phyloP scores from a whole-genome alignment of 2,113 vertebrate genomes.

The Jacana jacana region DNA sequence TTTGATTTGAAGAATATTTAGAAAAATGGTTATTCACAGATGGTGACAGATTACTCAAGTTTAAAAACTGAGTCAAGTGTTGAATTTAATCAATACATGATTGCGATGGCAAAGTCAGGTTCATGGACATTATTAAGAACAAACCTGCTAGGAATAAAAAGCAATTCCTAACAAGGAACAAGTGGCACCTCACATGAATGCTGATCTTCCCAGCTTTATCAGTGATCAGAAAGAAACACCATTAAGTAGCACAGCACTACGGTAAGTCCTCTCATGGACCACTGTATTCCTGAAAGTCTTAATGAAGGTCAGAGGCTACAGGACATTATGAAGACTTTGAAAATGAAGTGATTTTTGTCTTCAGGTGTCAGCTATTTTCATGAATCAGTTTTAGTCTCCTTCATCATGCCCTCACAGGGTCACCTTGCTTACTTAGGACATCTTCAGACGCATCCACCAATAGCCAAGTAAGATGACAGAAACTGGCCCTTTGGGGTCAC shows the following conservation, averaged over 20 bases:
- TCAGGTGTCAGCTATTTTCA: neutral
- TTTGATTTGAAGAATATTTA: neutral
- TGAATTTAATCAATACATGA: slow-evolving; percentile 6
- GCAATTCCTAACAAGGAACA: neutral
- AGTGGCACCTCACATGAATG: neutral
- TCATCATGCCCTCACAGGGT: neutral
- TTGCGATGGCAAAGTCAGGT: neutral
- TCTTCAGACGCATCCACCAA: neutral
- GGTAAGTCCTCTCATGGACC: neutral
- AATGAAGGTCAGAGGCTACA: neutral
- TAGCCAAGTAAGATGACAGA: neutral
- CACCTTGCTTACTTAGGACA: neutral
- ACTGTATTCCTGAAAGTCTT: neutral
- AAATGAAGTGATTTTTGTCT: neutral
- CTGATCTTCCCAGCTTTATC: neutral
- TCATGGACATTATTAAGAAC: neutral
- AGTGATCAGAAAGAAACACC: neutral
- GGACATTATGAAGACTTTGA: neutral
- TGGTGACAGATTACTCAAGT: neutral
- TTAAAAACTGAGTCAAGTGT: neutral
- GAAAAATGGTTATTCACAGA: neutral
- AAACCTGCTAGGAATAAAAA: slow-evolving; percentile 35
- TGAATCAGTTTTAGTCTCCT: neutral
- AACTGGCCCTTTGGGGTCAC: neutral
- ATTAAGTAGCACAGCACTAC: neutral